Evolutionary conservation across 2,888 invertebrate genomes (phyloP).

Genomic region (Caenorhabditis afra): DNA sequence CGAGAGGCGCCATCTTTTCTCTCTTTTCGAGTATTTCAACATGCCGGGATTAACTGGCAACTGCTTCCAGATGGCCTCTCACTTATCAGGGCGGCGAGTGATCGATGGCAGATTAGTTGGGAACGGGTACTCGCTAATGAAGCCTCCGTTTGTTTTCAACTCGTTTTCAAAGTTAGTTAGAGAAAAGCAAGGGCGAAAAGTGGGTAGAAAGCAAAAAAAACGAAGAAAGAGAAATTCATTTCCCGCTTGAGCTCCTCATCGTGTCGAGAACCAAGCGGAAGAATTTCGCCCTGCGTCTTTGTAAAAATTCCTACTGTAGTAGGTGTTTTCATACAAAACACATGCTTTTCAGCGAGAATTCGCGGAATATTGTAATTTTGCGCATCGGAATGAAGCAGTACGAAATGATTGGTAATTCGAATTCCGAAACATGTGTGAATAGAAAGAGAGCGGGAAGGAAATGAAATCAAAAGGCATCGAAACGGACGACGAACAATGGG

Average conservation of each 20-base stretch:
- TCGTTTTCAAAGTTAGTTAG: background rate
- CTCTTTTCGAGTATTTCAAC: slow-evolving; percentile 28
- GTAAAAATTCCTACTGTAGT: too few relatives aligned
- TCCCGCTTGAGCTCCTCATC: background rate
- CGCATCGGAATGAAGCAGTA: background rate
- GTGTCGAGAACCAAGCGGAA: too few relatives aligned
- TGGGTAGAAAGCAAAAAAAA: background rate
- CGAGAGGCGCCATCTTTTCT: slow-evolving; percentile 2
- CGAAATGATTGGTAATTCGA: slow-evolving; percentile 5
- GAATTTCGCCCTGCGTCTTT: too few relatives aligned
- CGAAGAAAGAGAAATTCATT: background rate
- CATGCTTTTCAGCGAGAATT: too few relatives aligned
- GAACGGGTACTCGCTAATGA: slow-evolving; percentile 18
- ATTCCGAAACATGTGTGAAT: slow-evolving; percentile 30
- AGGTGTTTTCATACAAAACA: too few relatives aligned
- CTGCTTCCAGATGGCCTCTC: slow-evolving; percentile 18
- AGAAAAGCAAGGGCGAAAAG: background rate
- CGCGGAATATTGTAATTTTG: too few relatives aligned
- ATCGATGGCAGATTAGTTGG: slow-evolving; percentile 19
- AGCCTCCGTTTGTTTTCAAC: background rate
- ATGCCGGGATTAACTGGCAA: slow-evolving; percentile 8
- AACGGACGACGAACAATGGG: slow-evolving; percentile 35
- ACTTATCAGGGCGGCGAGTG: slow-evolving; percentile 22
- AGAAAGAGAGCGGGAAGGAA: slow-evolving; percentile 11
- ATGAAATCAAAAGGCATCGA: slow-evolving; percentile 42